These are phyloP conservation scores for Gallirallus australis DNA, from an alignment of 2,797 vertebrate species.

Conservation along the genomic window DNA sequence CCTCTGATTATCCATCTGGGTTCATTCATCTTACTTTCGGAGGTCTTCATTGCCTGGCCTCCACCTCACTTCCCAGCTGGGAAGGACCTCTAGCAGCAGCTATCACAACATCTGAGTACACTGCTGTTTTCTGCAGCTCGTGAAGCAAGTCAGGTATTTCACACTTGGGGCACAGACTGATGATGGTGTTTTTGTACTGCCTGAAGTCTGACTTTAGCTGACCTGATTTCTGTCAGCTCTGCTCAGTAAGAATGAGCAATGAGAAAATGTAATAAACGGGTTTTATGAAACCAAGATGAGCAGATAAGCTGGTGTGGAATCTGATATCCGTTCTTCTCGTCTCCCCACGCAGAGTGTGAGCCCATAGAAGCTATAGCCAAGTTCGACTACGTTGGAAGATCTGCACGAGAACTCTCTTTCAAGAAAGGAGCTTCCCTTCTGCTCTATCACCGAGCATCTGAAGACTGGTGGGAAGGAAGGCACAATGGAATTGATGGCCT, in stretches of 20 bases:
- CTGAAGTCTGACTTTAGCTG: not conserved
- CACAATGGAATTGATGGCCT: slow-evolving; percentile 97
- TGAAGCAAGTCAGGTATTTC: not conserved
- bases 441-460: slow-evolving; percentile 95
- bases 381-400: slow-evolving; percentile 96
- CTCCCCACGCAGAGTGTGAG: slow-evolving; percentile 87
- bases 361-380: slow-evolving; percentile 99
- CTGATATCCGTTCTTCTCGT: not conserved
- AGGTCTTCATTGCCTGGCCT: not conserved
- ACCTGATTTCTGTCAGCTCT: not conserved
- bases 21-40: not conserved
- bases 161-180: not conserved
- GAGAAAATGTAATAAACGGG: not conserved
- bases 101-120: not conserved
- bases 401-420: slow-evolving; percentile 95
- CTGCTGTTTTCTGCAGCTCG: not conserved
- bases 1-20: not conserved
- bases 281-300: not conserved
- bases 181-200: not conserved
- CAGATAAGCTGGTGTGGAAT: not conserved
- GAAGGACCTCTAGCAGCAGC: not conserved
- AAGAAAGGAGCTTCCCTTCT: slow-evolving; percentile 98
- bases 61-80: not conserved
- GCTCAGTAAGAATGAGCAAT: not conserved
- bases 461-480: slow-evolving; percentile 99